Evolutionary conservation across 2,888 invertebrate genomes (phyloP).

Genomic region (Apotomis capreana): DNA sequence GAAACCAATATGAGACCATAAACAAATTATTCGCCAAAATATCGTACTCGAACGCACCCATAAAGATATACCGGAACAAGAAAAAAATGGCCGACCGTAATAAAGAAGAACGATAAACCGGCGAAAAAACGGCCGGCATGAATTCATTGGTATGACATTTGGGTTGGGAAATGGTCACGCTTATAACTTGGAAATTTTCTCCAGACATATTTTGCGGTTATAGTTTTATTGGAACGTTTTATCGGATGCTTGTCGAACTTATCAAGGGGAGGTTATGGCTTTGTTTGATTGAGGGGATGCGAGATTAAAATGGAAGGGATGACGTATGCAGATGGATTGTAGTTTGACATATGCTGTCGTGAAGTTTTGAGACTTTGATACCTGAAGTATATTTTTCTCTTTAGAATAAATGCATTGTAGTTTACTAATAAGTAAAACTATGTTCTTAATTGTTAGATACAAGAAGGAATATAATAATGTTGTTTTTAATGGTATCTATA

Average conservation of each 20-base stretch:
- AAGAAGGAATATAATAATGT: no score
- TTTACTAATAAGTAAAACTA: no score
- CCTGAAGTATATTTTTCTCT: background rate
- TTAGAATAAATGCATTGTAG: no score
- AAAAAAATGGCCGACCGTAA: slow-evolving; percentile 76
- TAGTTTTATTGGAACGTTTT: slow-evolving; percentile 61
- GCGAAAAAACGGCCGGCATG: slow-evolving; percentile 79
- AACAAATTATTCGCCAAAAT: slow-evolving; percentile 77
- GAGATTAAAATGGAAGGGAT: slow-evolving; percentile 20
- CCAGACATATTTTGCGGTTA: slow-evolving; percentile 76
- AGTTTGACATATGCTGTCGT: background rate
- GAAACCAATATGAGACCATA: slow-evolving; percentile 76
- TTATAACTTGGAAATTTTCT: slow-evolving; percentile 63
- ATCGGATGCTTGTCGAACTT: slow-evolving; percentile 10
- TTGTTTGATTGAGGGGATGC: slow-evolving; percentile 21
- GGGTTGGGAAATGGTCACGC: slow-evolving; percentile 75
- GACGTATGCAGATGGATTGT: slow-evolving; percentile 5
- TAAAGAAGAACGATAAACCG: slow-evolving; percentile 81
- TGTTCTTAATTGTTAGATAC: no score
- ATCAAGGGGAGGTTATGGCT: slow-evolving; percentile 22
- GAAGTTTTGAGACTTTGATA: background rate
- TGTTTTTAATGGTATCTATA: no score
- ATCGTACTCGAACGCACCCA: slow-evolving; percentile 63
- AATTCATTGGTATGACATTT: slow-evolving; percentile 83
- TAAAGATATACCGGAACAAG: slow-evolving; percentile 60